Percentiles rank a stretch among this genome's conserved stretches.
phyloP scores from a whole-genome alignment of 37 sponge, comb jelly and placozoan species.

The Bolinopsis microptera region DNA sequence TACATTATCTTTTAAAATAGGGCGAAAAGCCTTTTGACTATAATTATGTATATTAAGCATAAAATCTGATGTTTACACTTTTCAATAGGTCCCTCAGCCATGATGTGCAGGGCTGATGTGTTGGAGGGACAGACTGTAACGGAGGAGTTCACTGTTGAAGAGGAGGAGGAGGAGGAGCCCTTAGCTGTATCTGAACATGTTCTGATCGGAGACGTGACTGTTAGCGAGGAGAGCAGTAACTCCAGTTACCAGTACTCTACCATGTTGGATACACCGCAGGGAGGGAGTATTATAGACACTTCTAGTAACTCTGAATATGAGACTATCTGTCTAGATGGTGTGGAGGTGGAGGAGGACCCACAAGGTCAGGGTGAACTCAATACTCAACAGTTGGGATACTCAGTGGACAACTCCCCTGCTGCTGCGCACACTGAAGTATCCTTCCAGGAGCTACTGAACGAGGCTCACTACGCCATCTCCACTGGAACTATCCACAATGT shows the following conservation, averaged over 20 bases:
- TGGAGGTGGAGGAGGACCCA: neutral
- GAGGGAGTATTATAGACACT: too few relatives aligned
- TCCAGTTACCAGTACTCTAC: too few relatives aligned
- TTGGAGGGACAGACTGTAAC: neutral
- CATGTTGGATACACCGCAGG: too few relatives aligned
- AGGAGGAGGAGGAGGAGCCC: too few relatives aligned
- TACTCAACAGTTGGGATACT: too few relatives aligned
- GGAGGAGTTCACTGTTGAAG: neutral
- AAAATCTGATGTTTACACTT: neutral
- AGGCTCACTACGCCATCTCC: neutral
- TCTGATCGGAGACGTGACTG: too few relatives aligned
- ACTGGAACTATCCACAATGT: neutral
- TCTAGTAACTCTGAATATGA: too few relatives aligned
- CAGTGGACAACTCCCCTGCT: neutral
- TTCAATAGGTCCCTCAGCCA: neutral
- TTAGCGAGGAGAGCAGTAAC: too few relatives aligned
- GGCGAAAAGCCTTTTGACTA: too few relatives aligned
- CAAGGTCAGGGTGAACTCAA: neutral
- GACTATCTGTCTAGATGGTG: neutral
- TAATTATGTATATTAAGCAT: too few relatives aligned
- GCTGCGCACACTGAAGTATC: neutral
- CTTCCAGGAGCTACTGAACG: neutral
- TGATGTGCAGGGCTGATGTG: neutral
- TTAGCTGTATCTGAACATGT: too few relatives aligned
- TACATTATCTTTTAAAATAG: too few relatives aligned